Conservation (phyloP, 2,797 vertebrate species). For the Crocidura indochinensis region DNA sequence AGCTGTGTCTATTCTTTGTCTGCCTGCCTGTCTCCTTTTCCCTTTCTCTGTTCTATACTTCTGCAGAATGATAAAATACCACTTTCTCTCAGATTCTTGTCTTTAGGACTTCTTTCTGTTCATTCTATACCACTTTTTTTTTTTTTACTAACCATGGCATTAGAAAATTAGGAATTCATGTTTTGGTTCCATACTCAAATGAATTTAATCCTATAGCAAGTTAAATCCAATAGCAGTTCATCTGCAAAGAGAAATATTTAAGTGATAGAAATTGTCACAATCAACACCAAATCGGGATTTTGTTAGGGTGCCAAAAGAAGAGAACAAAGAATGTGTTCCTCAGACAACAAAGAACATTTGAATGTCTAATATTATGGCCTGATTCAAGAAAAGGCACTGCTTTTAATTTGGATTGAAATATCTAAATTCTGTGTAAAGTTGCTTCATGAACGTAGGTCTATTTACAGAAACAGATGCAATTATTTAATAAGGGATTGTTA, state of each 20-base stretch:
- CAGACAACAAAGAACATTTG: background rate
- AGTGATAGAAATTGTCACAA: background rate
- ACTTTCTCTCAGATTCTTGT: background rate
- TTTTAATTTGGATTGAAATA: background rate
- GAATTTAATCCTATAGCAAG: background rate
- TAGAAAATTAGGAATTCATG: background rate
- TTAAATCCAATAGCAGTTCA: no score
- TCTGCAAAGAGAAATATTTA: no score
- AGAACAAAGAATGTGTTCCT: background rate
- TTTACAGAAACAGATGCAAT: background rate
- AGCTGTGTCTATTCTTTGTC: no score
- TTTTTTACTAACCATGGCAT: no score
- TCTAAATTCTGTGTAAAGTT: background rate
- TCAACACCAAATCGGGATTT: background rate
- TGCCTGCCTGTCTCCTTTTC: no score
- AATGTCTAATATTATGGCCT: background rate
- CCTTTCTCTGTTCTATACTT: background rate
- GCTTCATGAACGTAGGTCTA: background rate
- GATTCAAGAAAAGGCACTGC: background rate
- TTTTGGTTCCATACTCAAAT: conserved; percentile 24
- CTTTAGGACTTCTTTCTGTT: background rate
- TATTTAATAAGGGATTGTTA: background rate
- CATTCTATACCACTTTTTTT: background rate
- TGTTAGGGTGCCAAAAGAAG: background rate
- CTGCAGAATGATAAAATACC: background rate